A percentile compares a stretch with the other conserved stretches of the same genome.
phyloP scores from a whole-genome alignment of 2,888 invertebrate genomes.

The Cryptus viduatorius region DNA sequence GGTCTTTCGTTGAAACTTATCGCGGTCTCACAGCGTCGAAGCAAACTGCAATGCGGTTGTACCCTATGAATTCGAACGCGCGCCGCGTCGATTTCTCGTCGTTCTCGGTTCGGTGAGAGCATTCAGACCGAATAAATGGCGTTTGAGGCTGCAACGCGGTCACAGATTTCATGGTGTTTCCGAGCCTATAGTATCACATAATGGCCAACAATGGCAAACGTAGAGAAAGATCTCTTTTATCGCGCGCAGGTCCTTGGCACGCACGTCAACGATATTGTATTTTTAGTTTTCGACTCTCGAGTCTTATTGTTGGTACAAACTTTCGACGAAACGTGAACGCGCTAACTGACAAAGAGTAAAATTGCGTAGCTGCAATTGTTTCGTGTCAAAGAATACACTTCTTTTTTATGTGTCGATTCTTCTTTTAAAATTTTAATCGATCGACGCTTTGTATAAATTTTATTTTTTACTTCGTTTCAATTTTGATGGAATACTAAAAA shows the following conservation, averaged over 20 bases:
- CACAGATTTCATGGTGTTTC: slow-evolving; percentile 5
- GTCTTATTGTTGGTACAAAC: slow-evolving; percentile 45
- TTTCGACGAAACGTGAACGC: slow-evolving; percentile 16
- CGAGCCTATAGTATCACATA: neutral
- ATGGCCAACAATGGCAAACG: neutral
- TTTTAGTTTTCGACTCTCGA: slow-evolving; percentile 37
- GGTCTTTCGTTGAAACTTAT: slow-evolving; percentile 30
- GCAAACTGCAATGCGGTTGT: neutral
- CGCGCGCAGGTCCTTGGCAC: slow-evolving; percentile 11
- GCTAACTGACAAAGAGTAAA: slow-evolving; percentile 28
- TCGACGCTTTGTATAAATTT: neutral
- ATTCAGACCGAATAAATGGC: slow-evolving; percentile 37
- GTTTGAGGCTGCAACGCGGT: slow-evolving; percentile 19
- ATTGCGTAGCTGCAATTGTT: neutral
- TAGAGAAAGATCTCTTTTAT: slow-evolving; percentile 47
- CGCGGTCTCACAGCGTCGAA: neutral
- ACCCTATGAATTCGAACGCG: neutral
- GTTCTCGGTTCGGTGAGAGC: slow-evolving; percentile 15
- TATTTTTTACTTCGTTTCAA: neutral
- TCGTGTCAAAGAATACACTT: neutral
- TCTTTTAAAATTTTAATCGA: neutral
- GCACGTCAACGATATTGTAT: slow-evolving; percentile 19
- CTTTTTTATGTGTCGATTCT: neutral
- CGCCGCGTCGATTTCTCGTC: slow-evolving; percentile 41
- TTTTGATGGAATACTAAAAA: neutral